phyloP scores from a whole-genome alignment of 1,140 invertebrate genomes.

The Trialeurodes vaporariorum region DNA sequence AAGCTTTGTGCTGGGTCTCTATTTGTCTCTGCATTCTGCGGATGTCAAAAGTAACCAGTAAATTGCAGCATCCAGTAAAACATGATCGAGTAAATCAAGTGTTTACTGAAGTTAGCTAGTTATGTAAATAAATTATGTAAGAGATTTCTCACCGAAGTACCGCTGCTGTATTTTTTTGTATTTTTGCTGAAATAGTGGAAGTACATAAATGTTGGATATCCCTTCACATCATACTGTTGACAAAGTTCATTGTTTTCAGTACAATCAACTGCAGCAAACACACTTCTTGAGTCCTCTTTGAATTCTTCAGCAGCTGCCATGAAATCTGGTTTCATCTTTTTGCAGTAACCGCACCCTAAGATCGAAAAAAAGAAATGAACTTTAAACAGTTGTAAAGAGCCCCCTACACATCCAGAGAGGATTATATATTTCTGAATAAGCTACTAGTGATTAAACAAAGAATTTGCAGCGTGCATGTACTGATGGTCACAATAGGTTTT shows the following conservation, averaged over 20 bases:
- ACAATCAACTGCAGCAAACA: constrained; percentile 75
- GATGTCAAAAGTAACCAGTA: no score
- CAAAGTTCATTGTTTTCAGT: constrained; percentile 54
- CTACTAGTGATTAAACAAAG: no score
- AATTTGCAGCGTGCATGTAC: no score
- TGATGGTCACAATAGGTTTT: no score
- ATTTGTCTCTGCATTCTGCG: no score
- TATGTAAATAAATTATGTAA: constrained; percentile 51
- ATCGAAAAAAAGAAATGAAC: constrained; percentile 16
- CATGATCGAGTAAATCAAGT: no score
- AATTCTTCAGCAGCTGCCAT: constrained; percentile 57
- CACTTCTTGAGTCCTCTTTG: constrained; percentile 56
- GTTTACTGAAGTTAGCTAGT: no score
- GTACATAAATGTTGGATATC: constrained; percentile 80
- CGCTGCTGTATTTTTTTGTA: background rate
- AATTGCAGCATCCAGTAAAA: no score
- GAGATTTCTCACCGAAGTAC: constrained; percentile 24
- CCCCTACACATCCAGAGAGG: no score
- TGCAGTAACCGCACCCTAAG: constrained; percentile 84
- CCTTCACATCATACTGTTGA: constrained; percentile 54
- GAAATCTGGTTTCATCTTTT: constrained; percentile 77
- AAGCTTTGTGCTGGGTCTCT: no score
- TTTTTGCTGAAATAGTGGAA: constrained; percentile 68
- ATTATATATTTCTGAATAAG: no score
- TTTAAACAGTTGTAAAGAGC: no score